A percentile compares a stretch with the other conserved stretches of the same genome.
These are phyloP conservation scores for Porites divaricata DNA, from an alignment of 92 coral and sea anemone species.

Conservation along the genomic window DNA sequence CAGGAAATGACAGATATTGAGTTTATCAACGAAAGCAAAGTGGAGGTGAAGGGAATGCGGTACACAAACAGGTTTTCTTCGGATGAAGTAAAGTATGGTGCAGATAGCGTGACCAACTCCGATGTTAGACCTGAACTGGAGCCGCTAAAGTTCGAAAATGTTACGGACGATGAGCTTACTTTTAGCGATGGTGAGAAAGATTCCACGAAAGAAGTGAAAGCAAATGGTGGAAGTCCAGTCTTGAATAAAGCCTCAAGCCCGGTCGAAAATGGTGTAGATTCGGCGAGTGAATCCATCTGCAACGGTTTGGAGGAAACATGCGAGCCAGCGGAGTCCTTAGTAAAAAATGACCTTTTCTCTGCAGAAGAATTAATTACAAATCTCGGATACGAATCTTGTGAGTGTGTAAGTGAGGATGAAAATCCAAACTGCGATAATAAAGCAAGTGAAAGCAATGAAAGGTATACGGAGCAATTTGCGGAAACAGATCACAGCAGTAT, in stretches of 20 bases:
- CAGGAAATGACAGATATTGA: conserved; percentile 81
- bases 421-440: conserved; percentile 41
- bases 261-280: conserved; percentile 22
- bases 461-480: conserved; percentile 16
- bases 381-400: conserved; percentile 60
- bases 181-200: conserved; percentile 62
- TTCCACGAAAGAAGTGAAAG: not conserved
- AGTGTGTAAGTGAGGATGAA: conserved; percentile 64
- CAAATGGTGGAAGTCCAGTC: conserved; percentile 34
- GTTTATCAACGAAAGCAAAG: conserved; percentile 83
- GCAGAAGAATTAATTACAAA: conserved; percentile 48
- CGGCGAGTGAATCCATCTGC: conserved; percentile 5
- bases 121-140: conserved; percentile 69
- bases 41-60: conserved; percentile 63
- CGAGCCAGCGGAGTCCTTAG: conserved; percentile 15
- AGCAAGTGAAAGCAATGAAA: conserved; percentile 26
- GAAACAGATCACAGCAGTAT: conserved; percentile 94
- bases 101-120: conserved; percentile 19
- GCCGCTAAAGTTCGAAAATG: conserved; percentile 86
- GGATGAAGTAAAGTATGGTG: conserved; percentile 6
- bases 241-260: not conserved
- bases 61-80: conserved; percentile 20
- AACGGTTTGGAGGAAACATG: conserved; percentile 19
- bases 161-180: conserved; percentile 84
- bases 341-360: conserved; percentile 3